Percentiles rank a stretch among this genome's conserved stretches.
Conservation (phyloP, 1,140 invertebrate species). For the Protaetia brevitarsis region DNA sequence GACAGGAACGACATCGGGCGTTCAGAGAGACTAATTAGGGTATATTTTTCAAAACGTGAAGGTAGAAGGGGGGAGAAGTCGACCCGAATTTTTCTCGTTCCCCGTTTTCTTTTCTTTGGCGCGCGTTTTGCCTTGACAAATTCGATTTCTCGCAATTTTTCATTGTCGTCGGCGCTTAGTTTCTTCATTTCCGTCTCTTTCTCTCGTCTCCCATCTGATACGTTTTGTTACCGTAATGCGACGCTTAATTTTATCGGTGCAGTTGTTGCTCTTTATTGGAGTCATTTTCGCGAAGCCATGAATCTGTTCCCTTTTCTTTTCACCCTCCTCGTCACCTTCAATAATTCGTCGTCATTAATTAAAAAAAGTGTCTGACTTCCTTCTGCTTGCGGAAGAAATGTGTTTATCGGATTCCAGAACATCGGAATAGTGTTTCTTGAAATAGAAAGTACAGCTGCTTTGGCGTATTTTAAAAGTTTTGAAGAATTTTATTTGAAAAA, state of each 20-base stretch:
- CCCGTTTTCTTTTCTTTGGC: not conserved
- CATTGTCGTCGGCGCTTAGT: not conserved
- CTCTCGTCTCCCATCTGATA: too few species aligned
- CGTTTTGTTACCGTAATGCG: not conserved
- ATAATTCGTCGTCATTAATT: not conserved
- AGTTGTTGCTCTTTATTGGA: conserved; percentile 14
- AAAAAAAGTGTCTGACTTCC: not conserved
- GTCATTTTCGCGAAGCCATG: not conserved
- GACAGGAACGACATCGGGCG: too few species aligned
- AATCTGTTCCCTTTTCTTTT: conserved; percentile 16
- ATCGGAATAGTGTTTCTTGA: too few species aligned
- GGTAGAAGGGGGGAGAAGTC: too few species aligned
- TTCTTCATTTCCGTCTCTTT: not conserved
- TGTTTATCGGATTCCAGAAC: too few species aligned
- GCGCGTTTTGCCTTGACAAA: not conserved
- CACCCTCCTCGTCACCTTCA: not conserved
- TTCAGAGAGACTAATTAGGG: too few species aligned
- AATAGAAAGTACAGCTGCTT: too few species aligned
- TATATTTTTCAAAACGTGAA: too few species aligned
- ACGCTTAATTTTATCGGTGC: conserved; percentile 14
- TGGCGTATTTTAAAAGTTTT: too few species aligned
- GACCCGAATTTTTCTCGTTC: conserved; percentile 10
- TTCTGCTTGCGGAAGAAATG: too few species aligned
- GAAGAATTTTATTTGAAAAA: too few species aligned
- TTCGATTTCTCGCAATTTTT: not conserved